phyloP scores from a whole-genome alignment of 2,888 invertebrate genomes.

The Eucriotettix oculatus region DNA sequence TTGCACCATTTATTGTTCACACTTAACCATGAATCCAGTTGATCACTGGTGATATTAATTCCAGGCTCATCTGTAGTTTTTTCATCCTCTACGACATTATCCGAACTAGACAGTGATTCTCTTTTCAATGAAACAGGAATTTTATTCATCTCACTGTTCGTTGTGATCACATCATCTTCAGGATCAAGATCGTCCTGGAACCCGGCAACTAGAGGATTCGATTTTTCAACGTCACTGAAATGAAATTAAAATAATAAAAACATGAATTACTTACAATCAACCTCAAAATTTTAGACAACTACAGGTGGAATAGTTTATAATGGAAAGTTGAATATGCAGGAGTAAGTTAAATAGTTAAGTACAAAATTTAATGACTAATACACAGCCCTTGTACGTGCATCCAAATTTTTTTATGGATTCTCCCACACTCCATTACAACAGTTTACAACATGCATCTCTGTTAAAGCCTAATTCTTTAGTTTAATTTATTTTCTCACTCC shows the following conservation, averaged over 20 bases:
- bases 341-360: too few species aligned
- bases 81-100: conserved; percentile 5
- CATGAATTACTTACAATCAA: too few species aligned
- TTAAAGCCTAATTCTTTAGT: too few species aligned
- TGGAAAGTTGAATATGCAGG: too few species aligned
- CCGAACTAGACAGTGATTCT: conserved; percentile 6
- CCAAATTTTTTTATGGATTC: too few species aligned
- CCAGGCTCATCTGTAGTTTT: neutral
- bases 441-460: too few species aligned
- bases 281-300: too few species aligned
- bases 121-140: neutral
- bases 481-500: too few species aligned
- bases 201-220: conserved; percentile 65
- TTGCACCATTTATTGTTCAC: neutral
- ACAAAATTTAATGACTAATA: too few species aligned
- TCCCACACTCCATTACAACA: too few species aligned
- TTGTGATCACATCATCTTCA: conserved; percentile 28
- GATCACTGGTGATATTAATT: neutral
- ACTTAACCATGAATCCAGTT: neutral
- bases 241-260: neutral
- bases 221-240: conserved; percentile 45
- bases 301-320: too few species aligned
- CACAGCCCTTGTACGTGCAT: too few species aligned
- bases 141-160: neutral
- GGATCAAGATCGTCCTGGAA: conserved; percentile 72